Evolutionary conservation across 2,797 vertebrate species (phyloP), one percentile per base, ranked within the genome.

Genomic region (Enteromius afrohamiltoni): DNA sequence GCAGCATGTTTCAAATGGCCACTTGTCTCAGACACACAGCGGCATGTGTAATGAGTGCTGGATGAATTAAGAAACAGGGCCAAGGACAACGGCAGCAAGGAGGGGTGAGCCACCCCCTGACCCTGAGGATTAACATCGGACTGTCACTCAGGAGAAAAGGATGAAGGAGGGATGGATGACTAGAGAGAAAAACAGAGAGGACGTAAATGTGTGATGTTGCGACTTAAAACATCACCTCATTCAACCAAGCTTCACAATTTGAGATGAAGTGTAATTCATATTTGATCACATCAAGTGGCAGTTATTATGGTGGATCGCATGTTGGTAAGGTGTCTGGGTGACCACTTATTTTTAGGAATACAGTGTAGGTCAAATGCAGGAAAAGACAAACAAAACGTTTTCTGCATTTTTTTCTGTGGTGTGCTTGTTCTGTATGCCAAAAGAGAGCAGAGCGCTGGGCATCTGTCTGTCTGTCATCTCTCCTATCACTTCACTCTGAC

Each of bases 401-500:
- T 64, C 31, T 58, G 37, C 67, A 40, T 0, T 13, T 23, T 73
- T 82, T 70, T 58, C 79, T 42, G 45, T 82, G 68, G 67, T 71
- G 73, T 74, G 77, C 81, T 40, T 83, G 45, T 68, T 84, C 82
- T 71, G 68, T 80, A 85, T 85, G 81, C 71, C 60, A 77, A 37
- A 80, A 62, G 55, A 79, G 69, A 79, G 64, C 58, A 17, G 85
- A 83, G 68, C 31, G 49, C n/a, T 85, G 69, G 84, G 73, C 47
- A 83, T 85, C 55, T 79, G 62, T 76, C 83, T 85, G 84, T 80
- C 60, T 86, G 83, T 89, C 87, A 86, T 82, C 49, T 87, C 55
- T 58, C 76, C 85, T 80, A 75, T 90, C 86, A 88, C 83, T 68
- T 75, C 55, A 37, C n/a, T 80, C 73, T 88, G 87, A 90, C 89